Conservation (phyloP, 2,888 invertebrate genomes). For the Aphodius granarius region DNA sequence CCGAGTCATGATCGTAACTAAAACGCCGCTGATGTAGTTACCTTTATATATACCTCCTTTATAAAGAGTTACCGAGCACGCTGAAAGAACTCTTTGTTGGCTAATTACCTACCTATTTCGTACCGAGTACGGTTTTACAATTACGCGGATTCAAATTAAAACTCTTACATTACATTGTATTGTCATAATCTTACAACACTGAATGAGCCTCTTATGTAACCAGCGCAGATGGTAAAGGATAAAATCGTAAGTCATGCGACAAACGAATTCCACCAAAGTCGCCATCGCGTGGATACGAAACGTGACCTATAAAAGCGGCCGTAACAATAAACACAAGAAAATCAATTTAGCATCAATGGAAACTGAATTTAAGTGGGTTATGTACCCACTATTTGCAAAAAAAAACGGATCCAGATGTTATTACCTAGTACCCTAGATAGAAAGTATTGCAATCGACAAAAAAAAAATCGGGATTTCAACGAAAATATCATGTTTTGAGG, state of each 20-base stretch:
- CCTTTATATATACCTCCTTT: no score
- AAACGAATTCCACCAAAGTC: neutral
- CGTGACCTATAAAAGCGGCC: neutral
- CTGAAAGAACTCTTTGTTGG: neutral
- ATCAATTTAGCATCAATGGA: neutral
- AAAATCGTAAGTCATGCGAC: neutral
- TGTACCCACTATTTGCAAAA: no score
- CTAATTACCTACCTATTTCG: neutral
- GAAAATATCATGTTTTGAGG: no score
- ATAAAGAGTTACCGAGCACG: neutral
- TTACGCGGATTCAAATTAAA: neutral
- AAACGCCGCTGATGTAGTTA: neutral
- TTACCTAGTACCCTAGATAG: no score
- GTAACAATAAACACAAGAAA: neutral
- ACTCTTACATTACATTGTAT: neutral
- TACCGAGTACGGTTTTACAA: neutral
- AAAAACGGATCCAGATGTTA: no score
- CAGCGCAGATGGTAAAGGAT: neutral
- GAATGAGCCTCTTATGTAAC: neutral
- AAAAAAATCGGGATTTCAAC: no score
- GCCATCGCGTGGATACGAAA: neutral
- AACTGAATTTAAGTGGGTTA: neutral
- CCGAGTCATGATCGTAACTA: neutral
- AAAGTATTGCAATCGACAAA: no score
- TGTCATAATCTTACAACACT: neutral